Evolutionary conservation across 1,140 invertebrate genomes (phyloP).

Genomic region (Galendromus occidentalis): DNA sequence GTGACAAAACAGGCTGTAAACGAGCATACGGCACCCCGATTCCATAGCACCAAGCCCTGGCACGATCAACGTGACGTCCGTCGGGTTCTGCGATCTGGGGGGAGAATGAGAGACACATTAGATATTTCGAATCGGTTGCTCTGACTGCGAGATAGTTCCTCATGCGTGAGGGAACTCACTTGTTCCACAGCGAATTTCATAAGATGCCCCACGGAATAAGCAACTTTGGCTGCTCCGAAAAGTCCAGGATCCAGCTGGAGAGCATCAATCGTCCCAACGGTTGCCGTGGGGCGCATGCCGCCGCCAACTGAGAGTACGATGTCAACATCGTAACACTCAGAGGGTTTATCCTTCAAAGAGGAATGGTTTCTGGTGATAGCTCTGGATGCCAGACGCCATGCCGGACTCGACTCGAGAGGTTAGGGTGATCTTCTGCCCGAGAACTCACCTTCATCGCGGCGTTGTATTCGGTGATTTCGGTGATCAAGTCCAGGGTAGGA

Average conservation of each 20-base stretch:
- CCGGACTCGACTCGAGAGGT: too few species aligned
- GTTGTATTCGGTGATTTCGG: conserved; percentile 3
- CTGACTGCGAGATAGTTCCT: too few species aligned
- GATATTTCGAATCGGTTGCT: not conserved
- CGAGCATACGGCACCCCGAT: not conserved
- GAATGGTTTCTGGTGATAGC: not conserved
- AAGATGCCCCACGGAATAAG: conserved; percentile 6
- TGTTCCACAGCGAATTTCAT: not conserved
- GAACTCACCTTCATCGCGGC: conserved; percentile 3
- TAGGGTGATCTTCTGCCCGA: too few species aligned
- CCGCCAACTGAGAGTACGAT: not conserved
- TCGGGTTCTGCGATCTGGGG: not conserved
- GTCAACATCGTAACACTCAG: not conserved
- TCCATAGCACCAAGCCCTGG: conserved; percentile 3
- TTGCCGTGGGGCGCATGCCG: not conserved
- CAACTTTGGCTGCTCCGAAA: not conserved
- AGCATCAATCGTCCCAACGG: not conserved
- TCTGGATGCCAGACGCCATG: too few species aligned
- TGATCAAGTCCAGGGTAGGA: not conserved
- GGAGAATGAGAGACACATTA: not conserved
- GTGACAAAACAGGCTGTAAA: not conserved
- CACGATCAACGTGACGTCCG: not conserved
- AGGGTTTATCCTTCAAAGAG: not conserved
- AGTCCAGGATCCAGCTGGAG: conserved; percentile 4
- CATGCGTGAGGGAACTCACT: not conserved